phyloP scores from a whole-genome alignment of 2,888 invertebrate species.

The Drosophila limbata region DNA sequence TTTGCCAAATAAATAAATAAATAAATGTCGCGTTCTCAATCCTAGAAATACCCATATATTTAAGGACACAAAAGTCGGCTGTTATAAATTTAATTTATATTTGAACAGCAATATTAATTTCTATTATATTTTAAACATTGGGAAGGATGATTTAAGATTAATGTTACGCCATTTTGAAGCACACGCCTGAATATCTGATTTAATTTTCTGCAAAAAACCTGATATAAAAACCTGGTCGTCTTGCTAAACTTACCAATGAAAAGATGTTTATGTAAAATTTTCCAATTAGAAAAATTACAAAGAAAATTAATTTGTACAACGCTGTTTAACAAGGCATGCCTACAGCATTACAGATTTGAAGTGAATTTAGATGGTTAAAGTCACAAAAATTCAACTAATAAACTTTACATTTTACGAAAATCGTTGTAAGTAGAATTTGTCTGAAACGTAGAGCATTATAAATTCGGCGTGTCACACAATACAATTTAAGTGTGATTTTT shows the following conservation, averaged over 20 bases:
- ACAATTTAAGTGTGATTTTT: background rate
- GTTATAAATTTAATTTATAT: background rate
- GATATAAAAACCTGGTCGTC: background rate
- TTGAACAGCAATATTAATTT: background rate
- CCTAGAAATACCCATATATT: no score
- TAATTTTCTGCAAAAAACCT: background rate
- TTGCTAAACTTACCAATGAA: background rate
- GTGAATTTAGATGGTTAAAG: background rate
- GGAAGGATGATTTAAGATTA: no score
- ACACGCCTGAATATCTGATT: no score
- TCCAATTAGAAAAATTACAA: background rate
- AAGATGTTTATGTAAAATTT: slow-evolving; percentile 4
- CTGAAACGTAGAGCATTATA: slow-evolving; percentile 2
- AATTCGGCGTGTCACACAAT: slow-evolving; percentile 3
- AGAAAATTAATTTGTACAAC: background rate
- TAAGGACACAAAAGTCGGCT: no score
- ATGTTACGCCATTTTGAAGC: no score
- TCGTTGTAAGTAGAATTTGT: background rate
- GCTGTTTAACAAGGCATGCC: background rate
- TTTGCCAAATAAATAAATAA: no score
- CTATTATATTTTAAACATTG: background rate
- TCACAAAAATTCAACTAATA: background rate
- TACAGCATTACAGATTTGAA: background rate
- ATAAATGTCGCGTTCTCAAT: no score
- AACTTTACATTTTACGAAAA: background rate